Percentiles rank a stretch among this genome's conserved stretches.
Evolutionary conservation across 2,113 vertebrate genomes (phyloP).

Genomic region (Lepisosteus osseus): DNA sequence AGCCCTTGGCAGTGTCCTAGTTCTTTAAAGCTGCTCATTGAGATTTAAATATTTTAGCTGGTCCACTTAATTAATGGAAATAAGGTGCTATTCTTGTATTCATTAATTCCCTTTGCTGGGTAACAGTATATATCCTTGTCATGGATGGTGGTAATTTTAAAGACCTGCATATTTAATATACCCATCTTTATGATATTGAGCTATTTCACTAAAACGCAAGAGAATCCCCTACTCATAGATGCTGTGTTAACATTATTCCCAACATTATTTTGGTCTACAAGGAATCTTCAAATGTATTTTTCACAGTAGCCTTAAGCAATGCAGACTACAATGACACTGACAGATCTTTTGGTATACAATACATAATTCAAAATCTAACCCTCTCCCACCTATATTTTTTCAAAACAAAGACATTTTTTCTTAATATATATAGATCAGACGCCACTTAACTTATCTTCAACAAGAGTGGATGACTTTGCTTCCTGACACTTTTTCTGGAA

Average conservation of each 20-base stretch:
- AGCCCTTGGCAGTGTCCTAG: slow-evolving; percentile 44
- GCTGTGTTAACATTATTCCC: too few relatives aligned
- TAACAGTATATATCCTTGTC: slow-evolving; percentile 33
- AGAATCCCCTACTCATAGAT: neutral
- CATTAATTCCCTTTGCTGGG: slow-evolving; percentile 43
- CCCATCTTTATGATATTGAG: slow-evolving; percentile 1
- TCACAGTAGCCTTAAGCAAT: neutral
- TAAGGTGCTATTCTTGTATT: slow-evolving; percentile 52
- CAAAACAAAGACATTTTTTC: too few relatives aligned
- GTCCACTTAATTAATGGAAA: slow-evolving; percentile 43
- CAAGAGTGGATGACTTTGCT: too few relatives aligned
- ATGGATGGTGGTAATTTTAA: slow-evolving; percentile 30
- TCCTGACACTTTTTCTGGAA: too few relatives aligned
- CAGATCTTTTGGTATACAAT: too few relatives aligned
- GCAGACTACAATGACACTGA: too few relatives aligned
- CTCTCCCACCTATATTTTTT: too few relatives aligned
- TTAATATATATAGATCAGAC: too few relatives aligned
- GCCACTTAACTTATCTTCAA: too few relatives aligned
- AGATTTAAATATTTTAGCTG: slow-evolving; percentile 56
- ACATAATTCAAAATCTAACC: too few relatives aligned
- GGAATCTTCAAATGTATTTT: slow-evolving; percentile 1
- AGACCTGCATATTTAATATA: slow-evolving; percentile 41
- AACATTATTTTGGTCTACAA: too few relatives aligned
- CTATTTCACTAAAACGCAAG: neutral
- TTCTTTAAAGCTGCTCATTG: slow-evolving; percentile 34